These are phyloP conservation scores for Glyphotaelius pellucidus DNA, from an alignment of 2,888 invertebrate genomes.

Conservation along the genomic window DNA sequence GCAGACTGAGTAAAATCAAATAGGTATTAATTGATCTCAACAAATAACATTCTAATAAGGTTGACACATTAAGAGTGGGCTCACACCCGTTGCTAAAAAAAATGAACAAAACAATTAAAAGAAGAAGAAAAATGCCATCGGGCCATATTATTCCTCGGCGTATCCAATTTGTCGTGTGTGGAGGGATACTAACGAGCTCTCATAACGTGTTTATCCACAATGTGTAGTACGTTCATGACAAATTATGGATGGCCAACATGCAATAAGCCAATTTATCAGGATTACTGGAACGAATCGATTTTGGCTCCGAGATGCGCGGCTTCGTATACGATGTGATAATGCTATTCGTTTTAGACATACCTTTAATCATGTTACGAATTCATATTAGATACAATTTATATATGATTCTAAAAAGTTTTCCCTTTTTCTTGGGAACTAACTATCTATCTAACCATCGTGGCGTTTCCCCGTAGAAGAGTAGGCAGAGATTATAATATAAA, in stretches of 20 bases:
- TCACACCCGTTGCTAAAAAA: not conserved
- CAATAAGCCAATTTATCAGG: conserved; percentile 63
- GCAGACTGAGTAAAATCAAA: not conserved
- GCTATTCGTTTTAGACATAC: conserved; percentile 30
- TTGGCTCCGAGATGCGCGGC: conserved; percentile 41
- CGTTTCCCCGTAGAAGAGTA: too few species aligned
- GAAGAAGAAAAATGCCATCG: conserved; percentile 3
- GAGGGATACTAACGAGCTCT: conserved; percentile 52
- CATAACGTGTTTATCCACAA: conserved; percentile 52
- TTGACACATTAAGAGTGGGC: not conserved
- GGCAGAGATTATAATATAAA: too few species aligned
- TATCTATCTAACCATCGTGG: too few species aligned
- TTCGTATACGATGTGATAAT: conserved; percentile 38
- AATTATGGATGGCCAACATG: conserved; percentile 62
- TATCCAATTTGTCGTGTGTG: conserved; percentile 24
- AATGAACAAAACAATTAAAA: conserved; percentile 3
- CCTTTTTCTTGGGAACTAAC: not conserved
- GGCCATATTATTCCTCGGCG: not conserved
- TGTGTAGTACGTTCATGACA: conserved; percentile 45
- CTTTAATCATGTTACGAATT: conserved; percentile 30
- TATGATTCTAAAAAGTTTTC: not conserved
- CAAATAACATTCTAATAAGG: not conserved
- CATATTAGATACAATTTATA: not conserved
- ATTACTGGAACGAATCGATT: conserved; percentile 62
- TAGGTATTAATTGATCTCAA: not conserved